Evolutionary conservation across 2,113 vertebrate species (phyloP).

Genomic region (Theristicus caerulescens): DNA sequence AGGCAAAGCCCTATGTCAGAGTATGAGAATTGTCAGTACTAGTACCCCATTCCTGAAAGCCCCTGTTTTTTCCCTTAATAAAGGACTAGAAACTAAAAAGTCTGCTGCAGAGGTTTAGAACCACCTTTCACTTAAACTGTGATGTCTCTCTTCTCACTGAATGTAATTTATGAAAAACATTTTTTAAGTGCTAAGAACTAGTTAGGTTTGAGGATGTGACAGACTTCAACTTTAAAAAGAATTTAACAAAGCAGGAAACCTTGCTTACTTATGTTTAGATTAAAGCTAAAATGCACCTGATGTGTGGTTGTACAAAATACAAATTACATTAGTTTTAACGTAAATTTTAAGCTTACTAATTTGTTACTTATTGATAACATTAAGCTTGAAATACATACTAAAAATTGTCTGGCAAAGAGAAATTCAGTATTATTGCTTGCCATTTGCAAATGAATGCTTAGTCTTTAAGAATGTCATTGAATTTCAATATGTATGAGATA

Average conservation of each 20-base stretch:
- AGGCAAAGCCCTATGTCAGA: not conserved
- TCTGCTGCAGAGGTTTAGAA: not conserved
- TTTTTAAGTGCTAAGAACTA: not conserved
- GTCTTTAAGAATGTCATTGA: slow-evolving; percentile 22
- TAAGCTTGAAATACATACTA: not conserved
- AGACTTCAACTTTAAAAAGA: not conserved
- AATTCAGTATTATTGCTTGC: slow-evolving; percentile 5
- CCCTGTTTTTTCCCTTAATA: not conserved
- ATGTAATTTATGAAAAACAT: not conserved
- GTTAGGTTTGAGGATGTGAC: not conserved
- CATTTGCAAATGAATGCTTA: not conserved
- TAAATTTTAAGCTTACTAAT: not conserved
- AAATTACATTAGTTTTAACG: not conserved
- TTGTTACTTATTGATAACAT: slow-evolving; percentile 1
- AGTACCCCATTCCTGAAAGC: not conserved
- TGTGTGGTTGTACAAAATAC: not conserved
- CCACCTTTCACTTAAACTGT: not conserved
- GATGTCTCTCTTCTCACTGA: not conserved
- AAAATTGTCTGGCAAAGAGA: not conserved
- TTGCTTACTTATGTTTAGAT: not conserved
- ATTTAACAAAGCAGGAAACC: not conserved
- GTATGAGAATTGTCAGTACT: not conserved
- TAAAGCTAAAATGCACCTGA: not conserved
- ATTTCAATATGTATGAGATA: slow-evolving; percentile 64
- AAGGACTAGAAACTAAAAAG: not conserved